Percentiles rank a stretch among this genome's conserved stretches.
Conservation (phyloP, 92 coral and sea anemone species). For the Heliopora coerulea region DNA sequence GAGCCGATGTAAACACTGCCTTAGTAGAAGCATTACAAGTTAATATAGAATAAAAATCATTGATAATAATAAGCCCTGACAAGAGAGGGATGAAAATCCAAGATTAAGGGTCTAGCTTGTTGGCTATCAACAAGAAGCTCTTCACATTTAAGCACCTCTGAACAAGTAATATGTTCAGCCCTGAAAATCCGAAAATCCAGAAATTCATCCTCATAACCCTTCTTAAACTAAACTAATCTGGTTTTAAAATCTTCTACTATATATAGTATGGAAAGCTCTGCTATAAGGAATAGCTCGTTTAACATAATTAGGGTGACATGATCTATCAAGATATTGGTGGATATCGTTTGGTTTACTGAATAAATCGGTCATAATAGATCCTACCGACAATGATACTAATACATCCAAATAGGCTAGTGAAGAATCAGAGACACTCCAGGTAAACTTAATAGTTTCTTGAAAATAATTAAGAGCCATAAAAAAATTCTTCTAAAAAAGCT, state of each 20-base stretch:
- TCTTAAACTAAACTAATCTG: too few species aligned
- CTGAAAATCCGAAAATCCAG: too few species aligned
- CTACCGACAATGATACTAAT: slow-evolving; percentile 41
- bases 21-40: too few species aligned
- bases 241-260: not conserved
- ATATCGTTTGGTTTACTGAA: slow-evolving; percentile 38
- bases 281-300: slow-evolving; percentile 49
- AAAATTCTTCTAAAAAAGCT: slow-evolving; percentile 29
- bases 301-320: slow-evolving; percentile 45
- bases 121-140: too few species aligned
- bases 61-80: too few species aligned
- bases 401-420: slow-evolving; percentile 46
- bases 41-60: too few species aligned
- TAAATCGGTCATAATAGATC: slow-evolving; percentile 32
- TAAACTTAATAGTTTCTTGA: slow-evolving; percentile 41
- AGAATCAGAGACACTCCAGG: slow-evolving; percentile 28
- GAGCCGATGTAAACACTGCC: slow-evolving; percentile 1
- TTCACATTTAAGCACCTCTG: too few species aligned
- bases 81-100: too few species aligned
- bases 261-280: slow-evolving; percentile 43
- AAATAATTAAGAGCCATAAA: slow-evolving; percentile 13
- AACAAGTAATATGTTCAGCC: too few species aligned
- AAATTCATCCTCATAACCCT: too few species aligned
- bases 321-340: slow-evolving; percentile 48
- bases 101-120: too few species aligned